Evolutionary conservation across 2,113 vertebrate genomes (phyloP), one percentile per base, ranked within the genome.

Genomic region (Prinia subflava): DNA sequence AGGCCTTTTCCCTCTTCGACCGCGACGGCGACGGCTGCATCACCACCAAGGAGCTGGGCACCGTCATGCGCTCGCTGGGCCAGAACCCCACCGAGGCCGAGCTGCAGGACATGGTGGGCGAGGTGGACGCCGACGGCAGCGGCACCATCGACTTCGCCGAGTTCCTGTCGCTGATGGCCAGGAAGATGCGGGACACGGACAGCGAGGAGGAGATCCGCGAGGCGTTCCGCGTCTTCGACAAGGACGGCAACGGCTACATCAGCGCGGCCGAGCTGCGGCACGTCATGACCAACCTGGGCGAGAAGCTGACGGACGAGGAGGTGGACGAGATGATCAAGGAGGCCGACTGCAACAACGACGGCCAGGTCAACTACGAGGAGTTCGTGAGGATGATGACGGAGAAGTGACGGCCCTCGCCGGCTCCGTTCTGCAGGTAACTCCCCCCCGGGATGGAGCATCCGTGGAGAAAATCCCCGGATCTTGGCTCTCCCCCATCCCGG

Each of bases 1-100:
- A 98, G 88, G 99, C 99, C 12, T 99, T 99, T 60, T 98, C 98
- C 94, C 98, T 99, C 90, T 99, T 99, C 10, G 98, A 99, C 97
- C 98, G 98, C 78, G 98, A 99, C 11, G 98, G 98, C 7, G 98
- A 99, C 1, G 98, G 99, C 56, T 97, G 98, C 92, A 98, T 99
- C 98, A 98, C 96, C 91, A 98, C 98, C 35, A 97, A 97, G 96
- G 98, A 99, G 96, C 55, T 99, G 70, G 99, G 98, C 62, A 99
- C 98, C 5, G 98, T 99, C 87, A 98, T 99, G 98, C 97, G 98
- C 94, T 99, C 98, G 13, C 93, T 99, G 95, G 99, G 99, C 20
- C 98, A 98, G 90, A 99, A 98, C 95, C 13, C 98, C 82, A 98
- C 98, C 9, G 98, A 99, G 93, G 98, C 98, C 0, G 98, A 99